Conservation (phyloP, 1,140 invertebrate genomes). For the Coboldia fuscipes region DNA sequence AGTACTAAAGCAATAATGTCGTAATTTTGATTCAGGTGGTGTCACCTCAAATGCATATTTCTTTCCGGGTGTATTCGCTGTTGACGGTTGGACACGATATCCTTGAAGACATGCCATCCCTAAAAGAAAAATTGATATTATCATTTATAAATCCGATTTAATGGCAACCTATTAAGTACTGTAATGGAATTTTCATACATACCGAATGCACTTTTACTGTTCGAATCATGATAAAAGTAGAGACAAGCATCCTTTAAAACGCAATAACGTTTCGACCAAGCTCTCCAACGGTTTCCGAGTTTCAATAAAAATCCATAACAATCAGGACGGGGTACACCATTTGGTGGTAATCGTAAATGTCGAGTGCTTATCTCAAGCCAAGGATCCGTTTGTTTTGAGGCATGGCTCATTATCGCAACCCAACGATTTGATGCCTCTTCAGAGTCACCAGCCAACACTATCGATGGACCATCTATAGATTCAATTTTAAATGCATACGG, state of each 20-base stretch:
- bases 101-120: constrained; percentile 87
- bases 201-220: constrained; percentile 73
- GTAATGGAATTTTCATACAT: constrained; percentile 9
- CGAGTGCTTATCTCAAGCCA: constrained; percentile 50
- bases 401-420: constrained; percentile 47
- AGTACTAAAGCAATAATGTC: constrained; percentile 79
- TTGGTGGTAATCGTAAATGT: constrained; percentile 44
- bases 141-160: neutral
- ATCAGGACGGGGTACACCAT: constrained; percentile 56
- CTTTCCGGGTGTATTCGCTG: constrained; percentile 42
- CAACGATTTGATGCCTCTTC: constrained; percentile 53
- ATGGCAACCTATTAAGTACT: neutral
- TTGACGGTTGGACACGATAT: constrained; percentile 67
- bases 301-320: constrained; percentile 82
- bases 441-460: constrained; percentile 62
- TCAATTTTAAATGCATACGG: constrained; percentile 46
- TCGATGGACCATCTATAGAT: constrained; percentile 49
- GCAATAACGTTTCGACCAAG: constrained; percentile 81
- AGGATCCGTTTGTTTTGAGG: constrained; percentile 39
- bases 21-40: constrained; percentile 65
- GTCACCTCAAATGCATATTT: constrained; percentile 82
- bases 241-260: constrained; percentile 87
- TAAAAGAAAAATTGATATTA: constrained; percentile 13
- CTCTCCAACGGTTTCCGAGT: constrained; percentile 52
- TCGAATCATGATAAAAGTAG: constrained; percentile 80